A percentile compares a stretch with the other conserved stretches of the same genome.
phyloP scores from a whole-genome alignment of 2,113 vertebrate species.

The Rhizomys pruinosus region DNA sequence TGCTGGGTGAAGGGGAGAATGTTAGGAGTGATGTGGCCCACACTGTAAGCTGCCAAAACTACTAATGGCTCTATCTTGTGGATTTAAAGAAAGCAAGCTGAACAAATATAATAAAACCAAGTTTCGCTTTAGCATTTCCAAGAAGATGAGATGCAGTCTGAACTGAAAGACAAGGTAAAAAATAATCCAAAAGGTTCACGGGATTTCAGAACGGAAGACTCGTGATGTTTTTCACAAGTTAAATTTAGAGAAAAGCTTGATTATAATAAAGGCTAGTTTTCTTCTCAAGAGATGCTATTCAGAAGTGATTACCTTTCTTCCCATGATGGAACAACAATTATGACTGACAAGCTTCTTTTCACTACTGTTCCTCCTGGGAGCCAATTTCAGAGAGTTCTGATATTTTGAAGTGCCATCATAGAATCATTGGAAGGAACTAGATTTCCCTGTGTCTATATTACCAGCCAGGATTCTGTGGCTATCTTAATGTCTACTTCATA shows the following conservation, averaged over 20 bases:
- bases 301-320: not conserved
- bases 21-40: not conserved
- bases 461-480: not conserved
- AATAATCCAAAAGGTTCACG: not conserved
- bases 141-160: not conserved
- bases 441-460: not conserved
- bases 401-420: conserved; percentile 15
- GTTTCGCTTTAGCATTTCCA: not conserved
- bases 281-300: not conserved
- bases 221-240: not conserved
- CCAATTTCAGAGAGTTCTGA: not conserved
- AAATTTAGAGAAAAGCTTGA: not conserved
- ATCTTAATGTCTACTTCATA: not conserved
- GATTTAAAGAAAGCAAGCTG: not conserved
- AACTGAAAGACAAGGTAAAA: not conserved
- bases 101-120: not conserved
- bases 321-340: not conserved
- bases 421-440: not conserved
- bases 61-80: not conserved
- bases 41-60: accelerated
- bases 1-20: not conserved
- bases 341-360: conserved; percentile 21
- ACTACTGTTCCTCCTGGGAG: not conserved
- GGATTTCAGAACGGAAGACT: conserved; percentile 20
- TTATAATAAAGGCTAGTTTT: conserved; percentile 25